phyloP scores from a whole-genome alignment of 2,113 vertebrate genomes.

The Poicephalus gulielmi region DNA sequence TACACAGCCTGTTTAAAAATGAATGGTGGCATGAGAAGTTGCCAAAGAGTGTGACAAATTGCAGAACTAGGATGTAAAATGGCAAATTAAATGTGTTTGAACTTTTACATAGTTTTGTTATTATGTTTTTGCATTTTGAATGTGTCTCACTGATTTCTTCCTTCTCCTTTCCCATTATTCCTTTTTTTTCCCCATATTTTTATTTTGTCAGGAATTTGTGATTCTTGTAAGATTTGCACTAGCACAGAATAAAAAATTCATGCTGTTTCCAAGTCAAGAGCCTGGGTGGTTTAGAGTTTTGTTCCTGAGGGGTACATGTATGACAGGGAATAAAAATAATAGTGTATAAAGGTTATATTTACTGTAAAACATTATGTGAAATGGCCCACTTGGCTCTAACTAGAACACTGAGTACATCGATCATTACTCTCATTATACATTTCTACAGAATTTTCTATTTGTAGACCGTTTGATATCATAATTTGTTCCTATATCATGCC shows the following conservation, averaged over 20 bases:
- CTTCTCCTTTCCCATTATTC: background rate
- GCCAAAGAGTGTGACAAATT: background rate
- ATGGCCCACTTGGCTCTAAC: conserved; percentile 18
- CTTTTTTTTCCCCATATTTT: background rate
- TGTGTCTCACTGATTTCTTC: background rate
- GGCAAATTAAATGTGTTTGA: background rate
- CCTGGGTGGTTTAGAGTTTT: background rate
- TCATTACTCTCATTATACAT: conserved; percentile 26
- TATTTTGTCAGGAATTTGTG: background rate
- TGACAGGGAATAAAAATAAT: conserved; percentile 9
- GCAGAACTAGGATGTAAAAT: background rate
- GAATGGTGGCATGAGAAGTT: accelerated
- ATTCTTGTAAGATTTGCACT: background rate
- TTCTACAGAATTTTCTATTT: conserved; percentile 34
- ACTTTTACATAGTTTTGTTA: background rate
- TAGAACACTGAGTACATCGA: conserved; percentile 37
- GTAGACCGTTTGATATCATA: background rate
- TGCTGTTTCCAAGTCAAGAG: background rate
- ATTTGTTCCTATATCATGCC: background rate
- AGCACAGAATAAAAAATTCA: background rate
- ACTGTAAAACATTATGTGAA: conserved; percentile 32
- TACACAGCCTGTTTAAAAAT: background rate
- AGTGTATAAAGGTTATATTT: conserved; percentile 13
- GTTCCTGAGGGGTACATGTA: background rate
- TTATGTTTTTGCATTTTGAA: background rate